phyloP scores from a whole-genome alignment of 1,140 invertebrate species.

The Chelonus insularis region DNA sequence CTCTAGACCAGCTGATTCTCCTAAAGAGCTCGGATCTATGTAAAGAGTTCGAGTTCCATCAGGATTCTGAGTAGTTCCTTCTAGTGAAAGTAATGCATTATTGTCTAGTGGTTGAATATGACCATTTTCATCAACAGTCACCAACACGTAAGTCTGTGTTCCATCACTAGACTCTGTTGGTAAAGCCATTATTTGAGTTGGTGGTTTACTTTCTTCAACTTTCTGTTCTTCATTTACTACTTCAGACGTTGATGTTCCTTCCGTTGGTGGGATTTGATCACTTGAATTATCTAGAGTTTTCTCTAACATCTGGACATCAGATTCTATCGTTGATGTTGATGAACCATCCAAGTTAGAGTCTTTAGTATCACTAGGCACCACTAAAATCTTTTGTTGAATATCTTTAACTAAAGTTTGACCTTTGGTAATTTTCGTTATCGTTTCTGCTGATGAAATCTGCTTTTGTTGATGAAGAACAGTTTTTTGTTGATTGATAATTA shows the following conservation, averaged over 20 bases:
- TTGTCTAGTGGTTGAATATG: constrained; percentile 72
- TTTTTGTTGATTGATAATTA: too few relatives aligned
- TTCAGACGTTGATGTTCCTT: constrained; percentile 14
- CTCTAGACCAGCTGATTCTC: constrained; percentile 46
- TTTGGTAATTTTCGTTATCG: constrained; percentile 22
- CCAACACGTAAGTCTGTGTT: constrained; percentile 66
- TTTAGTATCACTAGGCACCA: too few relatives aligned
- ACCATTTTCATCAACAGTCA: constrained; percentile 70
- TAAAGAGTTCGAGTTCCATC: constrained; percentile 52
- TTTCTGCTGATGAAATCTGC: constrained; percentile 17
- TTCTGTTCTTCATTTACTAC: constrained; percentile 19
- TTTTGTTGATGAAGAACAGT: constrained; percentile 5
- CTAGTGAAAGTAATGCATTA: constrained; percentile 61
- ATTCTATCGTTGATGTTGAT: too few relatives aligned
- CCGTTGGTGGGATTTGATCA: background rate
- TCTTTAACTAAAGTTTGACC: background rate
- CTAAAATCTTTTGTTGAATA: too few relatives aligned
- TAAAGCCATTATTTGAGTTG: constrained; percentile 69
- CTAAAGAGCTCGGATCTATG: constrained; percentile 50
- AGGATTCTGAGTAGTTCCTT: constrained; percentile 48
- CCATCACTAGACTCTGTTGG: constrained; percentile 69
- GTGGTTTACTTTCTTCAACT: constrained; percentile 49
- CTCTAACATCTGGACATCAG: background rate
- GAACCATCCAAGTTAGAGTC: too few relatives aligned
- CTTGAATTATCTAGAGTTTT: constrained; percentile 16